Evolutionary conservation across 2,888 invertebrate species (phyloP).

Genomic region (Ichneumoninae sp.): DNA sequence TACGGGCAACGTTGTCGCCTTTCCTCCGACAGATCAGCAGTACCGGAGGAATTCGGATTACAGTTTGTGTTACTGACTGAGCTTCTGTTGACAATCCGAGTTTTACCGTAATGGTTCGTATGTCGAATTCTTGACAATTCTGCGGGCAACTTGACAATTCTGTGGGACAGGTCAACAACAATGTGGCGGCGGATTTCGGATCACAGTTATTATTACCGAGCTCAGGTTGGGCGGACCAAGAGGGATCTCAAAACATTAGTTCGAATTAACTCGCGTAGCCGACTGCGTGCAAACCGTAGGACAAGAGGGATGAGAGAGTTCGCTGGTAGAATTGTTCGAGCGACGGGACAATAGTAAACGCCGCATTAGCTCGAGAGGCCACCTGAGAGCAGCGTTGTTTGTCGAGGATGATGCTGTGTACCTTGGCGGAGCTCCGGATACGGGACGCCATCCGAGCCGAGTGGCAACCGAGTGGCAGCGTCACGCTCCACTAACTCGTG

Average conservation of each 20-base stretch:
- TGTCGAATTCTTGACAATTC: too few relatives aligned
- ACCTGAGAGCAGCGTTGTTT: constrained; percentile 9
- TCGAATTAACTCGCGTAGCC: neutral
- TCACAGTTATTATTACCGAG: neutral
- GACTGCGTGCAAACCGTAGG: constrained; percentile 1
- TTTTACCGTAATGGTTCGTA: too few relatives aligned
- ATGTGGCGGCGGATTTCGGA: too few relatives aligned
- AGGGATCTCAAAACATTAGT: neutral
- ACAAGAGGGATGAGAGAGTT: constrained; percentile 5
- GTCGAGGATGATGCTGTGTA: constrained; percentile 28
- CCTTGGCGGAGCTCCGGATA: neutral
- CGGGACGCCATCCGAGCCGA: constrained; percentile 6
- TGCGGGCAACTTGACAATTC: too few relatives aligned
- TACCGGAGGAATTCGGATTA: too few relatives aligned
- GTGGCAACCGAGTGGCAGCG: constrained; percentile 14
- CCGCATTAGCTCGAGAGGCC: constrained; percentile 28
- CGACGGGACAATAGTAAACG: constrained; percentile 24
- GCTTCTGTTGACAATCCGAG: too few relatives aligned
- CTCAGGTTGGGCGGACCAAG: neutral
- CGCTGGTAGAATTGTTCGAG: neutral
- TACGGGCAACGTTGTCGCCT: too few relatives aligned
- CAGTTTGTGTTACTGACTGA: too few relatives aligned
- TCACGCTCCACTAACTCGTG: constrained; percentile 36
- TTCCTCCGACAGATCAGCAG: too few relatives aligned
- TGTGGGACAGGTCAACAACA: too few relatives aligned